Base-by-base conservation (phyloP, 2,113 vertebrate genomes). In the Nerophis ophidion region DNA sequence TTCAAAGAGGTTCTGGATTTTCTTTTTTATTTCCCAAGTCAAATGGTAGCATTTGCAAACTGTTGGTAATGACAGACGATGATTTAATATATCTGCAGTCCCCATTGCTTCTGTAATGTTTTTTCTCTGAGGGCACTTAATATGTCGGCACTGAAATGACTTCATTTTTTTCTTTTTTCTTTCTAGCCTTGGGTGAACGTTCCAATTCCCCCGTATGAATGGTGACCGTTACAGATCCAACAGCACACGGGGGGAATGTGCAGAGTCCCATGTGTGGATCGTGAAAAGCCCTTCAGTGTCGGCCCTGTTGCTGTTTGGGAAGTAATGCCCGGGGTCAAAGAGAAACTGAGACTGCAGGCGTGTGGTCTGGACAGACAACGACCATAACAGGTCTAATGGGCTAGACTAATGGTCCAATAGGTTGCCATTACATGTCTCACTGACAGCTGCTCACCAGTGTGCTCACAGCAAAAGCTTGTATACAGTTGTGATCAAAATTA, bases 361-460 rank as follows among this genome's bases (percentile, higher is more conserved):
- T 76, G 76, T 70, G 72, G 71, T 68, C 6, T 65, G 80, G 81
- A 87, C 73, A 79, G 84, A 79, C 86, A 84, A 81, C 71, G 71
- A 85, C 85, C 83, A 86, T 86, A 88, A 85, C 83, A 77, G 77
- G 74, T 69, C 81, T 84, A 88, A 88, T 83, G 81, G 82, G 65
- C 80, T 81, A 68, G 82, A 80, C 81, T 87, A 89, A 88, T 87
- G 86, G 86, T 85, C 72, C 85, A 84, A 81, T 78, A 74, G 83
- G 74, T 79, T 80, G 81, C 86, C 85, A 87, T 89, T 89, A 88
- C 77, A 82, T 79, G 73, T 70, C 65, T 79, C 61, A 77, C 74
- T 87, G 87, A 87, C 88, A 88, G 83, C 80, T 83, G 81, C 82
- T 81, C 79, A 63, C 77, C 72, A 70, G 63, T 70, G 72, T 64